Evolutionary conservation across 2,113 vertebrate species (phyloP), one percentile per base, ranked within the genome.

Genomic region (Psettodes erumei): DNA sequence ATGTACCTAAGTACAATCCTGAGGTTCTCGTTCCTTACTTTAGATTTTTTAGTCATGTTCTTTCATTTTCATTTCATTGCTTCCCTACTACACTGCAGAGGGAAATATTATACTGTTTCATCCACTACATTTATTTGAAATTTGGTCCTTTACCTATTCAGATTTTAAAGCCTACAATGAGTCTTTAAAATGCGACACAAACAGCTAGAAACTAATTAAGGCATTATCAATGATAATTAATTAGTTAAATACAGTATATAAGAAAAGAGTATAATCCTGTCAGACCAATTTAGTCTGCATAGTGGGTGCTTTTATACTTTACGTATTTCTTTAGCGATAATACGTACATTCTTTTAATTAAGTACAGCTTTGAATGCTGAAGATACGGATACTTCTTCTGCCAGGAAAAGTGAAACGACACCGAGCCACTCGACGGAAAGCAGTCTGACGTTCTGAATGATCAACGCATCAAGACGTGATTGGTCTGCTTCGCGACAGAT

Each of bases 381-480:
- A n/a, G n/a, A n/a, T n/a, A n/a, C n/a, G n/a, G n/a, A 32, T 10
- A 42, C n/a, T 21, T 16, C 30, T 11, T 66, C 23, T 59, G 4
- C 23, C 9, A 32, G 48, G 45, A 16, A 19, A 73, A 75, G 28
- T 67, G 38, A 72, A 42, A 48, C 35, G 37, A 70, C 79, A 74
- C 53, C 4, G n/a, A 23, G 40, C 35, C 37, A 69, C 71, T 37
- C 6, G 50, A 62, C 16, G 48, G 62, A 70, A 51, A 76, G 53
- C 59, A 59, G 67, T 65, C 42, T 47, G 66, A 25, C 45, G 82
- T 71, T 69, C 28, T 55, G 28, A 83, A 53, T 62, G 69, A 88
- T 79, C 88, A 89, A 90, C 91, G 91, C 91, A 92, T 70, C 80
- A 30, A 45, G 2, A 50, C 60, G 19, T 30, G 63, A 93, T 91